Percentiles rank a stretch among this genome's conserved stretches.
These are phyloP conservation scores for Bucco capensis DNA, from an alignment of 2,113 vertebrate genomes.

Conservation along the genomic window DNA sequence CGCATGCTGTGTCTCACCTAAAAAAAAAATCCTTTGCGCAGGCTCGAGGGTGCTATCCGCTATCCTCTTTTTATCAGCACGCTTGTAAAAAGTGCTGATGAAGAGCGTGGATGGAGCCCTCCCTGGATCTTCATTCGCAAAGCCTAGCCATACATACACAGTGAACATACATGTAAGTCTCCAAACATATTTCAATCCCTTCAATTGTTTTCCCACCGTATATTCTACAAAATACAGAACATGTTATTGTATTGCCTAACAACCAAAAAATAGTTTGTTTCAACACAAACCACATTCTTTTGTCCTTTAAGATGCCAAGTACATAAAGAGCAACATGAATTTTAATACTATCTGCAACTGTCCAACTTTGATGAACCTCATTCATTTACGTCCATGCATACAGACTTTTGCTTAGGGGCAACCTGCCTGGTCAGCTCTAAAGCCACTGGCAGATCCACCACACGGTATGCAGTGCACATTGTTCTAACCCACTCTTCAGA, in stretches of 20 bases:
- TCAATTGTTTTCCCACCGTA: neutral
- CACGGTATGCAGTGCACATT: fast-evolving
- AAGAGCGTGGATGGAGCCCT: too few species aligned
- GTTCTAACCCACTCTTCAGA: neutral
- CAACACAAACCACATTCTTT: neutral
- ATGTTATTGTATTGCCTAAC: neutral
- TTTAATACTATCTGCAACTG: neutral
- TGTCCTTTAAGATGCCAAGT: neutral
- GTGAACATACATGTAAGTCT: neutral
- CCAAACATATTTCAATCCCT: neutral
- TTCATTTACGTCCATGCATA: neutral
- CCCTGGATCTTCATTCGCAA: too few species aligned
- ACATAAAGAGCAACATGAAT: neutral
- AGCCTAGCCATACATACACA: neutral
- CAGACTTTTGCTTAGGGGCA: neutral
- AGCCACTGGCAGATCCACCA: neutral
- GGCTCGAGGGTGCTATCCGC: too few species aligned
- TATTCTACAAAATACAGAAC: neutral
- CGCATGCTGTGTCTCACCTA: too few species aligned
- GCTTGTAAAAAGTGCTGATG: too few species aligned
- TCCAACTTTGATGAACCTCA: neutral
- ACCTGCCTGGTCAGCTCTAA: neutral
- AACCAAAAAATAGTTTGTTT: neutral
- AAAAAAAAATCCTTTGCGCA: too few species aligned
- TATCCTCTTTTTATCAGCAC: too few species aligned